A percentile compares a stretch with the other conserved stretches of the same genome.
Evolutionary conservation across 2,888 invertebrate genomes (phyloP).

Genomic region (Lasiommata megera): DNA sequence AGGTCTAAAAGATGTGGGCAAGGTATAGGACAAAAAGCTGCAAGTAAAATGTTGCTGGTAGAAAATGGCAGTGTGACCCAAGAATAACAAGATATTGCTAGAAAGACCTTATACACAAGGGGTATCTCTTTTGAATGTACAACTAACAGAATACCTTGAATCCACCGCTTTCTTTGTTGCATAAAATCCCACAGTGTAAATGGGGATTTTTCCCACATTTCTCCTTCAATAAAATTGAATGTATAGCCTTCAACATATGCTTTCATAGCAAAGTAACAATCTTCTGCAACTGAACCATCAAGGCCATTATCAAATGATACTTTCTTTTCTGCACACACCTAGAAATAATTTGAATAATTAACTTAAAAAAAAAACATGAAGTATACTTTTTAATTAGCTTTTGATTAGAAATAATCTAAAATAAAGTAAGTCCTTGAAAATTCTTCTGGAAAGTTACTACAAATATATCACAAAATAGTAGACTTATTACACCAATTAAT

Average conservation of each 20-base stretch:
- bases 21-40: conserved; percentile 92
- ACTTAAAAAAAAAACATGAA: too few relatives aligned
- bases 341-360: conserved; percentile 45
- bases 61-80: conserved; percentile 97
- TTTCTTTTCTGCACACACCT: conserved; percentile 94
- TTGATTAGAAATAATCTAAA: too few relatives aligned
- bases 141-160: conserved; percentile 94
- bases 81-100: conserved; percentile 95
- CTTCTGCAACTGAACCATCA: conserved; percentile 98
- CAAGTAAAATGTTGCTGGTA: conserved; percentile 93
- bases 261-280: conserved; percentile 98
- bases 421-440: too few relatives aligned
- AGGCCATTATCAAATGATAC: conserved; percentile 98
- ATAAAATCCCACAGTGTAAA: conserved; percentile 97
- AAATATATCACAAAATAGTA: too few relatives aligned
- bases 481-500: too few relatives aligned
- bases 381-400: too few relatives aligned
- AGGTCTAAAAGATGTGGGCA: conserved; percentile 92
- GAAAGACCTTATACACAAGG: conserved; percentile 87
- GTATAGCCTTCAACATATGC: conserved; percentile 94
- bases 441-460: too few relatives aligned
- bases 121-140: conserved; percentile 94
- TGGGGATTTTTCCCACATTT: conserved; percentile 99
- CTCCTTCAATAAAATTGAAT: conserved; percentile 98
- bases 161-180: conserved; percentile 97